Base-by-base conservation (phyloP, 2,797 vertebrate species). In the Mergus octosetaceus region DNA sequence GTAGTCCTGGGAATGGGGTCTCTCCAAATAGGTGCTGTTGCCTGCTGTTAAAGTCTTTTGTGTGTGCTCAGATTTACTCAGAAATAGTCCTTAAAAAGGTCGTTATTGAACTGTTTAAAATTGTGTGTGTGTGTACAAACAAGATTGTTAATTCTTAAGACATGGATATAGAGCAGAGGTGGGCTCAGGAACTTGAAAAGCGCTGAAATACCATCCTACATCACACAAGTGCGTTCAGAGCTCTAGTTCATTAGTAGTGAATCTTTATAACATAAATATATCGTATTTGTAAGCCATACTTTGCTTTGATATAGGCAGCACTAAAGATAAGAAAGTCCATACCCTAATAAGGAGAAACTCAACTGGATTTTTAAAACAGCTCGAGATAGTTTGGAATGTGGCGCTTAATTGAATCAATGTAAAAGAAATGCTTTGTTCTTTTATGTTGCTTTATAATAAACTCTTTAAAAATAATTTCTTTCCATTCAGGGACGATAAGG, bases 341-440 rank as follows among this genome's bases (percentile, higher is more conserved):
- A 87, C 11, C 96, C 96, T 96, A 96, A 97, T 94, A 97, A 95
- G 96, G 96, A 95, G 73, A 96, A 95, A 91, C 87, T 80, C 28
- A 64, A 36, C 76, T 85, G 86, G 61, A 43, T 92, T 95, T 87
- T 94, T 88, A 81, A 86, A 94, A 56, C 69, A 43, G 53, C 85
- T 87, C 38, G 13, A 61, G 86, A 89, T 84, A 76, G 73, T 43
- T 94, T 94, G 95, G 96, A 96, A 97, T 96, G 96, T 72, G 34
- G 18, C 71, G 38, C 77, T 92, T 96, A 96, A 95, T 87, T 96
- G 84, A 82, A 84, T 96, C 93, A 93, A 94, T 88, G 71, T 76
- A 79, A 85, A 89, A 89, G 13, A 96, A 90, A 76, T 93, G 72
- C 53, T 92, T 95, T 96, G 60, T 90, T 95, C 58, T 95, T 89